A percentile compares a stretch with the other conserved stretches of the same genome.
Evolutionary conservation across 1,140 invertebrate genomes (phyloP).

Genomic region (Hyles euphorbiae): DNA sequence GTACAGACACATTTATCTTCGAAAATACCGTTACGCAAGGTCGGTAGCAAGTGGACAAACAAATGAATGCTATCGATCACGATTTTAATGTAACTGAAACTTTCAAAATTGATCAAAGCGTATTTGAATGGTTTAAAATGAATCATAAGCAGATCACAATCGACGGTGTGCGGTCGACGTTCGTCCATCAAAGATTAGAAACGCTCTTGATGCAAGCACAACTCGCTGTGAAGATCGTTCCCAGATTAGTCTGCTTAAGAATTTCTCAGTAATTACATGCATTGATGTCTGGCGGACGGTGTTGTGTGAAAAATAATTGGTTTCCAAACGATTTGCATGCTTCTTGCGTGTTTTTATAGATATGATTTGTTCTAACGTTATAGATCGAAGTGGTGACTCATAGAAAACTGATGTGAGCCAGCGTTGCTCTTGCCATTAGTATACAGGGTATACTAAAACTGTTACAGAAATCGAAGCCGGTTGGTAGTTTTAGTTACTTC

Average conservation of each 20-base stretch:
- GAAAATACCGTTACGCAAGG: constrained; percentile 18
- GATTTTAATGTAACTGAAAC: constrained; percentile 23
- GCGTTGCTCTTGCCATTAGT: too few relatives aligned
- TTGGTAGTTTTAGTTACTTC: too few relatives aligned
- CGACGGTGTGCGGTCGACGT: constrained; percentile 7
- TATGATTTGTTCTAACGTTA: too few relatives aligned
- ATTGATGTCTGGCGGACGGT: constrained; percentile 14
- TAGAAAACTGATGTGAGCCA: too few relatives aligned
- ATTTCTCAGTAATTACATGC: constrained; percentile 28
- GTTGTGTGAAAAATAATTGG: constrained; percentile 10
- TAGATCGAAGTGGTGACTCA: too few relatives aligned
- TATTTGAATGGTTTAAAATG: constrained; percentile 20
- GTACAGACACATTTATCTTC: too few relatives aligned
- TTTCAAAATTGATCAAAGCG: constrained; percentile 29
- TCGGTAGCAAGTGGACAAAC: constrained; percentile 6
- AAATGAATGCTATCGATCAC: constrained; percentile 23
- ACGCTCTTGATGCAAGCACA: constrained; percentile 22
- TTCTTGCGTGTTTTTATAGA: too few relatives aligned
- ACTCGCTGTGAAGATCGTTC: constrained; percentile 22
- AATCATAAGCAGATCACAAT: constrained; percentile 22
- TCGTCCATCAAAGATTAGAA: constrained; percentile 29
- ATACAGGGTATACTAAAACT: too few relatives aligned
- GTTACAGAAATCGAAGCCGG: too few relatives aligned
- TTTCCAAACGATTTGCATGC: too few relatives aligned
- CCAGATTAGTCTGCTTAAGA: constrained; percentile 24